Base-by-base conservation (phyloP, 92 coral and sea anemone genomes). In the Epizoanthus illoricatus region DNA sequence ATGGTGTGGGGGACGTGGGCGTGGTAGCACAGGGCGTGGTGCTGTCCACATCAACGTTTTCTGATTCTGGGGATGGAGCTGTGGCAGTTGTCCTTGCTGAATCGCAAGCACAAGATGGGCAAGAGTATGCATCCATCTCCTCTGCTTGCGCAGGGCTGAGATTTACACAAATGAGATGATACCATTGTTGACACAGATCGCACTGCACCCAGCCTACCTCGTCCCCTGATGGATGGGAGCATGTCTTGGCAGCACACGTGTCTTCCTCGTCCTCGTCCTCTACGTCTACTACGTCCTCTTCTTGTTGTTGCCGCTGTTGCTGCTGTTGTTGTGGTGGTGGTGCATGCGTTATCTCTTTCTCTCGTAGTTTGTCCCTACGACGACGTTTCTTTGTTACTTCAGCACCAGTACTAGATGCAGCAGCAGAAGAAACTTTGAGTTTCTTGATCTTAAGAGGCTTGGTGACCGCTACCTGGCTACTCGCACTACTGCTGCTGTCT, bases 151-250 rank as follows among this genome's bases (percentile, higher is more conserved):
- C 90, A 5, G 97, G 88, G 72, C 90, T 90, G 16, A 97, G 90
- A 19, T 94, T 95, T 7, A 97, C 97, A 63, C 99, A 97, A 0
- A 87, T 84, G 28, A 93, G 81, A 65, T 97, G 99, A 62, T 88
- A 97, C 99, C 99, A 97, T 43, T 80, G 91, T 75, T 97, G 97
- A 80, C 99, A 97, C 59, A 80, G 74, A 65, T 97, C 99, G 55
- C 99, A 97, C 82, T 97, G 99, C 7, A 97, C 98, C 99, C 99
- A 97, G 65, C 94, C 98, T 36, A 97, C 99, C 49, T 97, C 98
- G 52, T 97, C 99, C n/a, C 98, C 97, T 28, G 91, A 73, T 18
- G 99, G 99, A 21, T 92, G 94, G n/a, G 89, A 72, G 74, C 99
- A 97, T 12, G 90, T 72, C 74, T 87, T 84, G 9, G 98, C 95